These are phyloP conservation scores for Bombus confusus DNA, from an alignment of 1,140 invertebrate genomes.

Conservation along the genomic window DNA sequence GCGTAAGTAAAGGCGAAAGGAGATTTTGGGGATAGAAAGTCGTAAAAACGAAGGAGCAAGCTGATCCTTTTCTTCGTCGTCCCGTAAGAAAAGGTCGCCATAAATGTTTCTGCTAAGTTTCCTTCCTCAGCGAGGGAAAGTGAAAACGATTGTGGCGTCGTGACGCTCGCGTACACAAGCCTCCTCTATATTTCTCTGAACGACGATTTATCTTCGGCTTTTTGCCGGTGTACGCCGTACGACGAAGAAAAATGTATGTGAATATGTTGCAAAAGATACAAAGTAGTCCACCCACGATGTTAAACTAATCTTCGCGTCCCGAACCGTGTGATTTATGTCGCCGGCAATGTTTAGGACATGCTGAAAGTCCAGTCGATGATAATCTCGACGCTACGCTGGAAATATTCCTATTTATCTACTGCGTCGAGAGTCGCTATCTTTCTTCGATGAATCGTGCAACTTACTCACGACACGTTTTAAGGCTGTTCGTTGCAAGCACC, in stretches of 20 bases:
- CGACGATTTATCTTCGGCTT: conserved; percentile 62
- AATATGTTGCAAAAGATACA: conserved; percentile 56
- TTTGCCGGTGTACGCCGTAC: background rate
- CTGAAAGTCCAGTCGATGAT: conserved; percentile 20
- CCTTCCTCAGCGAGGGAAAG: conserved; percentile 29
- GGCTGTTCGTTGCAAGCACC: background rate
- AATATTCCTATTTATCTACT: background rate
- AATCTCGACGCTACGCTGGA: background rate
- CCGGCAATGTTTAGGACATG: conserved; percentile 53
- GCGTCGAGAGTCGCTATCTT: background rate
- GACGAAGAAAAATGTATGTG: conserved; percentile 58
- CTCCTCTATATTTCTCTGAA: conserved; percentile 56
- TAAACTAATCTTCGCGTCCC: conserved; percentile 54
- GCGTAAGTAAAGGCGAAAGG: background rate
- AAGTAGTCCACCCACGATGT: conserved; percentile 25
- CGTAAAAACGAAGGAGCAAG: conserved; percentile 48
- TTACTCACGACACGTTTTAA: background rate
- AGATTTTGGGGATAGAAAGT: conserved; percentile 33
- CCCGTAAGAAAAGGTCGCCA: background rate
- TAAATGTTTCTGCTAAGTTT: conserved; percentile 49
- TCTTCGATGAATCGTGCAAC: background rate
- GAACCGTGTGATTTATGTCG: conserved; percentile 54
- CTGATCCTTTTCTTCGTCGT: conserved; percentile 11
- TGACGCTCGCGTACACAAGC: background rate
- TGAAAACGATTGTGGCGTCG: conserved; percentile 5